Conservation (phyloP, 1,140 invertebrate species). For the Hycleus phaleratus region DNA sequence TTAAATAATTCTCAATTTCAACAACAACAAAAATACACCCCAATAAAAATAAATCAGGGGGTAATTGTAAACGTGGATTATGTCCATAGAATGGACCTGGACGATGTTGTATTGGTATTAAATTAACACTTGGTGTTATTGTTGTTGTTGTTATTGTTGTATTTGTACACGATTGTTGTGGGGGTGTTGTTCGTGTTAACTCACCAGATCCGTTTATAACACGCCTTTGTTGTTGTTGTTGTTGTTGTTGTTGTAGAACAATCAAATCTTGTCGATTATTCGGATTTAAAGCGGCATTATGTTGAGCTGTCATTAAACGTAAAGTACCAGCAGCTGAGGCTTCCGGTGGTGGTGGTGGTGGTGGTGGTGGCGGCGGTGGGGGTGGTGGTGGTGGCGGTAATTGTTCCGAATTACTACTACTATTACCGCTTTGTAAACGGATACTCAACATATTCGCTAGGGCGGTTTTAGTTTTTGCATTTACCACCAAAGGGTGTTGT, state of each 20-base stretch:
- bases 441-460: conserved; percentile 90
- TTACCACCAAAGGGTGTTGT: conserved; percentile 53
- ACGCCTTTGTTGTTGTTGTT: conserved; percentile 36
- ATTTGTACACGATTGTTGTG: conserved; percentile 2
- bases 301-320: conserved; percentile 71
- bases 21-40: conserved; percentile 79
- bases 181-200: conserved; percentile 32
- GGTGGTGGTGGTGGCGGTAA: conserved; percentile 20
- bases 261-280: conserved; percentile 39
- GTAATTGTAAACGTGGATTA: conserved; percentile 80
- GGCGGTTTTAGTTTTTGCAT: conserved; percentile 90
- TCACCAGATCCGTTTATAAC: conserved; percentile 32
- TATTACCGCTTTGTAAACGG: conserved; percentile 52
- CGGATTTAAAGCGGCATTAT: conserved; percentile 52
- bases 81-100: conserved; percentile 72
- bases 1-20: conserved; percentile 49
- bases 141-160: neutral
- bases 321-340: conserved; percentile 64
- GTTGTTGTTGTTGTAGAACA: conserved; percentile 28
- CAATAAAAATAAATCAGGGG: conserved; percentile 78
- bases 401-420: conserved; percentile 25
- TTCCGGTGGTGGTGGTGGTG: conserved; percentile 36
- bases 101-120: conserved; percentile 38
- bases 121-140: conserved; percentile 43
- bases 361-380: too few species aligned